Evolutionary conservation across 2,888 invertebrate species (phyloP).

Genomic region (Teleogryllus oceanicus): DNA sequence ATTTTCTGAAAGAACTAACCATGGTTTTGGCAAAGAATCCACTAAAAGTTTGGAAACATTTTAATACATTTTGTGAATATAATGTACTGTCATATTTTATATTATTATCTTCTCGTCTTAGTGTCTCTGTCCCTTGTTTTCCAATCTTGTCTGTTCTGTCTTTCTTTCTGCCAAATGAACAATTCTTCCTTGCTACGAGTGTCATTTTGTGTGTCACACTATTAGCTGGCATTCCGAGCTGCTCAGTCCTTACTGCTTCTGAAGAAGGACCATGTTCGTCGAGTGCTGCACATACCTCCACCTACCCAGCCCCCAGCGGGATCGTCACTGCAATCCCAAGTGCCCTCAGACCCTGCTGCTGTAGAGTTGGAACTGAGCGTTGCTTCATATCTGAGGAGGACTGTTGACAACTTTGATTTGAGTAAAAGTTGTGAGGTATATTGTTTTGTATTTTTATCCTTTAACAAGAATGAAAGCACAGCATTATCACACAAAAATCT

Average conservation of each 20-base stretch:
- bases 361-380: conserved; percentile 58
- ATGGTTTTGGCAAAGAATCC: no score
- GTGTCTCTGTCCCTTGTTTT: background rate
- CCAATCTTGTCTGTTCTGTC: background rate
- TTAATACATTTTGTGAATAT: no score
- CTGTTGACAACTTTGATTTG: conserved; percentile 64
- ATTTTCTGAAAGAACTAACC: no score
- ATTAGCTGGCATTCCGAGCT: conserved; percentile 69
- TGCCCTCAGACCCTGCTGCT: conserved; percentile 47
- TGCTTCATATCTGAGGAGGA: conserved; percentile 62
- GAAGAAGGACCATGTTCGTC: conserved; percentile 68
- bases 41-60: no score
- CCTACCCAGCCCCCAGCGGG: conserved; percentile 46
- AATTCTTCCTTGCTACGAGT: conserved; percentile 1
- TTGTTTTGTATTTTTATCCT: background rate
- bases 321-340: conserved; percentile 44
- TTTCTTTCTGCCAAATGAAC: background rate
- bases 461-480: no score
- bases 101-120: background rate
- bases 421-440: conserved; percentile 51
- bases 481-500: background rate
- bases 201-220: background rate
- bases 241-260: conserved; percentile 67
- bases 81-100: background rate
- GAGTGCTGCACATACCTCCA: conserved; percentile 54